These are phyloP conservation scores for Peromyscus aztecus DNA, from an alignment of 2,797 vertebrate genomes.

Conservation along the genomic window DNA sequence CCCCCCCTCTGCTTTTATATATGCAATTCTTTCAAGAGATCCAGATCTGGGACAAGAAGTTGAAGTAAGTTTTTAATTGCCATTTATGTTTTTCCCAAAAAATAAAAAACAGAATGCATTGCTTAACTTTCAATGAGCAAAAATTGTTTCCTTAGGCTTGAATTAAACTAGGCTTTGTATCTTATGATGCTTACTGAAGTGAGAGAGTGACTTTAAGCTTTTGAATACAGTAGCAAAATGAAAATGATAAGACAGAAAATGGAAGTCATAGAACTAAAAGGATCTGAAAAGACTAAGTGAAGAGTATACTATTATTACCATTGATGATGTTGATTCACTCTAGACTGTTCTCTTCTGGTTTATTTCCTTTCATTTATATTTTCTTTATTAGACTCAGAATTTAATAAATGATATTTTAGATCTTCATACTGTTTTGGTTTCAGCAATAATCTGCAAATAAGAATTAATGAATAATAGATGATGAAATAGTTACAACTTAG, in stretches of 20 bases:
- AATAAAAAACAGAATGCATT: background rate
- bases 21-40: conserved; percentile 79
- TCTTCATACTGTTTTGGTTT: conserved; percentile 54
- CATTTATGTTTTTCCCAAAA: background rate
- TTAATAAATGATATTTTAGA: background rate
- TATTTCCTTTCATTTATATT: conserved; percentile 5
- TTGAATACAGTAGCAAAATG: background rate
- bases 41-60: conserved; percentile 69
- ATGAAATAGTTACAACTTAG: conserved; percentile 37
- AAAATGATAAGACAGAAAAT: background rate
- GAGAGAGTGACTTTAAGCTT: background rate
- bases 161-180: background rate
- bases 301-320: background rate
- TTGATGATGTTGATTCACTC: background rate
- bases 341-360: conserved; percentile 4
- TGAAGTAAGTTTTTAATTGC: conserved; percentile 72
- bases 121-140: conserved; percentile 28
- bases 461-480: conserved; percentile 54
- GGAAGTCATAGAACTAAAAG: background rate
- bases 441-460: conserved; percentile 47
- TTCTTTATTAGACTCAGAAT: conserved; percentile 32
- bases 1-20: conserved; percentile 65
- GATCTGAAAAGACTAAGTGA: background rate
- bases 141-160: conserved; percentile 8
- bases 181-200: background rate